Evolutionary conservation across 1,140 invertebrate genomes (phyloP).

Genomic region (Odontomachus brunneus): DNA sequence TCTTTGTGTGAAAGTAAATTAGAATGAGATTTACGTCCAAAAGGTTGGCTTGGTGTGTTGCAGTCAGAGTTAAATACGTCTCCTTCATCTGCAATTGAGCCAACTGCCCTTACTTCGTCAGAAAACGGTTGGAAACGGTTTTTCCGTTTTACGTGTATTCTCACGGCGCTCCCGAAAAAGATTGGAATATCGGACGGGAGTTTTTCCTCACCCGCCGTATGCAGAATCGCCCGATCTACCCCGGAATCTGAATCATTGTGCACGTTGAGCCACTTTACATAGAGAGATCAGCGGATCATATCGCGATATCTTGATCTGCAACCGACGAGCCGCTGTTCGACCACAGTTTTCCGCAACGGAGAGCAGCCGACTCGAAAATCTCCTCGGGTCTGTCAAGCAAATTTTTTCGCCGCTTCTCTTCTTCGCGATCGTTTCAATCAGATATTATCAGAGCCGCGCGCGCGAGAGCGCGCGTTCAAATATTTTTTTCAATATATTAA

Average conservation of each 20-base stretch:
- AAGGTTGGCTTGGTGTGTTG: no score
- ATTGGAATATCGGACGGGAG: constrained; percentile 53
- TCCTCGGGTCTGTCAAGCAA: constrained; percentile 53
- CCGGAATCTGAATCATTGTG: constrained; percentile 73
- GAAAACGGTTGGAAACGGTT: constrained; percentile 20
- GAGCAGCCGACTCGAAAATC: constrained; percentile 9
- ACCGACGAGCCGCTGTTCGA: constrained; percentile 64
- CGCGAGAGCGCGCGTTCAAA: constrained; percentile 9
- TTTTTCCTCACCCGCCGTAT: constrained; percentile 60
- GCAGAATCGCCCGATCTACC: constrained; percentile 73
- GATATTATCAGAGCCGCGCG: constrained; percentile 48
- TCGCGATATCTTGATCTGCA: constrained; percentile 72
- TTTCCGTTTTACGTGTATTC: constrained; percentile 7
- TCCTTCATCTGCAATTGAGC: neutral
- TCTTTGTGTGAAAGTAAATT: no score
- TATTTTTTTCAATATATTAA: constrained; percentile 64
- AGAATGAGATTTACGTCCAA: no score
- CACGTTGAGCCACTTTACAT: constrained; percentile 55
- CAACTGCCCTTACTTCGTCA: neutral
- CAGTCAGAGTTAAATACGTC: neutral
- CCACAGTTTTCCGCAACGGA: constrained; percentile 47
- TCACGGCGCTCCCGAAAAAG: neutral
- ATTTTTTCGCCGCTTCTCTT: constrained; percentile 23
- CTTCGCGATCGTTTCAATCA: constrained; percentile 54
- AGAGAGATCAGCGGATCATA: constrained; percentile 59